Evolutionary conservation across 2,888 invertebrate species (phyloP), one percentile per base, ranked within the genome.

Genomic region (Acleris cristana): DNA sequence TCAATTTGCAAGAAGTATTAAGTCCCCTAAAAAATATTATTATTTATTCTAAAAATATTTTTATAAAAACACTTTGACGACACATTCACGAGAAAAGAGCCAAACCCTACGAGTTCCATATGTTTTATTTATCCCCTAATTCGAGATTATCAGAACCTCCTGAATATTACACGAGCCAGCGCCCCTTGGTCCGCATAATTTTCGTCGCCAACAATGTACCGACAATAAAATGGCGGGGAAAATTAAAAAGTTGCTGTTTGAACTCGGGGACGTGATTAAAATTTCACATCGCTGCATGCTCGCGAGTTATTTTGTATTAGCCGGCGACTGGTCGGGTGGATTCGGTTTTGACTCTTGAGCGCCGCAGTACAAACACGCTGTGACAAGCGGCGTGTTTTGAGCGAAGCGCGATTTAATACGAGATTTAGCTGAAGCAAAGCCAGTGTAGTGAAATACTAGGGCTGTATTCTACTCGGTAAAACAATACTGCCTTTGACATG

Each of bases 191-290:
- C 44, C 26, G 23, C 58, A 48, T 58, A 58, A 58, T 58, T 26
- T 58, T 23, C 12, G 18, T 21, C 45, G 48, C 23, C 48, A 58
- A 58, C 58, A 58, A 58, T 58, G 58, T 58, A 48, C 45, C 26
- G 57, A 57, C 58, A 48, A 48, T 56, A 56, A 56, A 44, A 56
- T 40, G 48, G 26, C 48, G 18, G 45, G 45, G 58, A 30, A 58
- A 58, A 58, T 58, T 58, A 58, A 58, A 58, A 58, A 58, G 45
- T 58, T 58, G 26, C 48, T 58, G 45, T 48, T 58, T 48, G 18
- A 58, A 58, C 58, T 58, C 58, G 23, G 58, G 58, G 48, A 58
- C 58, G 58, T 48, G 58, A 58, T 58, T 58, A 58, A 58, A 58
- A 48, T 58, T 58, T 58, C 58, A 58, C 26, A 48, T 44, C 58